Evolutionary conservation across 2,888 invertebrate genomes (phyloP).

Genomic region (Caenorhabditis macrosperma): DNA sequence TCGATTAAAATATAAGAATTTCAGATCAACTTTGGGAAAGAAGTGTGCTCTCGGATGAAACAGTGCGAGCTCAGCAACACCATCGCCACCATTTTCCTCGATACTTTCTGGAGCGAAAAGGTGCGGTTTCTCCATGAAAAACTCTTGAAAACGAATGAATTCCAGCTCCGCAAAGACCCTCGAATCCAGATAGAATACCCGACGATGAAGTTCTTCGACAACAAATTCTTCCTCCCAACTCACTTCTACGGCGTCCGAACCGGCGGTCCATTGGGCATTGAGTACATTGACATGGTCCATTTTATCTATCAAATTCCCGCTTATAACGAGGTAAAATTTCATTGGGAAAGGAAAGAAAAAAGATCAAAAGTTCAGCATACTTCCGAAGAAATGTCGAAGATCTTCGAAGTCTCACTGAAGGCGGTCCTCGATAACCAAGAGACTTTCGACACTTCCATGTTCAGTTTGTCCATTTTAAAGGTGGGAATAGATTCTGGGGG

Average conservation of each 20-base stretch:
- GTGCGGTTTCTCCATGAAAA: slow-evolving; percentile 40
- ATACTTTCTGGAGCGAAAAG: slow-evolving; percentile 78
- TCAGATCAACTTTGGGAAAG: slow-evolving; percentile 73
- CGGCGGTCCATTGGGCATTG: slow-evolving; percentile 65
- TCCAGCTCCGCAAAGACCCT: slow-evolving; percentile 75
- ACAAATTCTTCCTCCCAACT: slow-evolving; percentile 79
- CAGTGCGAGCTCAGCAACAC: slow-evolving; percentile 77
- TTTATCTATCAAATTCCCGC: slow-evolving; percentile 74
- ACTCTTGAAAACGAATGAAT: neutral
- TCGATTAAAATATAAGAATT: neutral
- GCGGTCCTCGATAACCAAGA: slow-evolving; percentile 64
- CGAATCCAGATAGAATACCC: slow-evolving; percentile 77
- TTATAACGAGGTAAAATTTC: slow-evolving; percentile 67
- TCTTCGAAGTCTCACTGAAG: slow-evolving; percentile 71
- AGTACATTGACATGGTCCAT: slow-evolving; percentile 76
- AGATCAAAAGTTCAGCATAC: slow-evolving; percentile 64
- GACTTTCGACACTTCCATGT: slow-evolving; percentile 66
- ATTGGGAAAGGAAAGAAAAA: neutral
- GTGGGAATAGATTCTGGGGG: slow-evolving; percentile 24
- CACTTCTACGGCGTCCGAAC: slow-evolving; percentile 78
- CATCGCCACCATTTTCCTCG: slow-evolving; percentile 76
- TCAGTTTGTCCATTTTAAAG: slow-evolving; percentile 77
- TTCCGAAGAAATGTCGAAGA: slow-evolving; percentile 74
- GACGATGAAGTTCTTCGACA: slow-evolving; percentile 78
- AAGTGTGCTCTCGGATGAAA: slow-evolving; percentile 74